Percentiles rank a stretch among this genome's conserved stretches.
phyloP scores from a whole-genome alignment of 92 coral and sea anemone genomes.

The Pocillopora grandis region DNA sequence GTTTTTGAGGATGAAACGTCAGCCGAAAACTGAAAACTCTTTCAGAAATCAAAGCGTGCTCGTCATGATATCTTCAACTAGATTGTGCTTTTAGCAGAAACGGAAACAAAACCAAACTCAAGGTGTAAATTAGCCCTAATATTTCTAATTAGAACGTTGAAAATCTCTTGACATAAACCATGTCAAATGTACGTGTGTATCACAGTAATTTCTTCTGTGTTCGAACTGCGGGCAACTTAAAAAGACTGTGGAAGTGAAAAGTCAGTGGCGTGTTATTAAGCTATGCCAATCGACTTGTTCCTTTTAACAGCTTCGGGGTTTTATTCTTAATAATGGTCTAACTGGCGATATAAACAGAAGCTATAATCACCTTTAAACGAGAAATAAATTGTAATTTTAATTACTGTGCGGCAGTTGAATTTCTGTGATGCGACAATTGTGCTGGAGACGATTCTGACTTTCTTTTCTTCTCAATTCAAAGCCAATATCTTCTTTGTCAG shows the following conservation, averaged over 20 bases:
- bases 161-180: conserved; percentile 7
- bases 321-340: neutral
- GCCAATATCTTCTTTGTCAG: too few species aligned
- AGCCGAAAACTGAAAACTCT: neutral
- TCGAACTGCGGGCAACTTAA: too few species aligned
- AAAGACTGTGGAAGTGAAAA: too few species aligned
- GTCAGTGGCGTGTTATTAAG: too few species aligned
- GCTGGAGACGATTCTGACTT: neutral
- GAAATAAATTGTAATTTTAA: conserved; percentile 33
- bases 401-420: neutral
- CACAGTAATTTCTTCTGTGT: neutral
- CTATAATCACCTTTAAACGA: conserved; percentile 30
- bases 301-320: neutral
- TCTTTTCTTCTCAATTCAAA: neutral
- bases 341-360: neutral
- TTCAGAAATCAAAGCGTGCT: neutral
- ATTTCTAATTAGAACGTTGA: conserved; percentile 27
- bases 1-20: too few species aligned
- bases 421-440: conserved; percentile 1
- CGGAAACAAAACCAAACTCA: conserved; percentile 16
- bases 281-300: too few species aligned
- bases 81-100: conserved; percentile 20
- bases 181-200: neutral
- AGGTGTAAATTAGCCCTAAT: conserved; percentile 45
- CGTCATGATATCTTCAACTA: conserved; percentile 1